These are phyloP conservation scores for Pangasius macronema DNA, from an alignment of 2,797 vertebrate genomes.

Conservation along the genomic window DNA sequence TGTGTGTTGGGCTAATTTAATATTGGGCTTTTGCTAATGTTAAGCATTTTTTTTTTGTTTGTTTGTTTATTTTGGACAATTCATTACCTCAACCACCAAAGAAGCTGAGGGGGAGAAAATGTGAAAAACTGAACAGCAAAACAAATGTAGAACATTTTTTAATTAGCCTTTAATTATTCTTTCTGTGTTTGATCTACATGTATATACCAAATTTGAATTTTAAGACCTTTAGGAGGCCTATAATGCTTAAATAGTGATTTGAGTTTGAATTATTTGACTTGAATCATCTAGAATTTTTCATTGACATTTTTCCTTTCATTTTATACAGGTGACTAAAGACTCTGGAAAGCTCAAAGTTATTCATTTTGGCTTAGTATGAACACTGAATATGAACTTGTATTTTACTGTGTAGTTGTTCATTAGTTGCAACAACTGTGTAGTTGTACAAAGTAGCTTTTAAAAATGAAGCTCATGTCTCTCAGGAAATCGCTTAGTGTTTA, in stretches of 20 bases:
- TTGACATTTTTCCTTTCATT: slow-evolving; percentile 31
- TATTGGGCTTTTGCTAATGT: not conserved
- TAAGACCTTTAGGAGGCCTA: too few relatives aligned
- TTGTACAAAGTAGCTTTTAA: not conserved
- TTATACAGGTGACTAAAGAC: slow-evolving; percentile 70
- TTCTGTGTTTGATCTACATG: too few relatives aligned
- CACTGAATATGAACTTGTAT: not conserved
- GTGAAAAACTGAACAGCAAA: not conserved
- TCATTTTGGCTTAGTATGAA: slow-evolving; percentile 86
- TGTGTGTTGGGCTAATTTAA: not conserved
- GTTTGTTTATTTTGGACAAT: not conserved
- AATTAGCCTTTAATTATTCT: not conserved
- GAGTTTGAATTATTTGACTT: not conserved
- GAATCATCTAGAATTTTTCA: not conserved
- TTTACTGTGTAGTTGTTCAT: not conserved
- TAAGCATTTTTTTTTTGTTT: too few relatives aligned
- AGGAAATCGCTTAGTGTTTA: not conserved
- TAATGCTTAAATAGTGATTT: not conserved
- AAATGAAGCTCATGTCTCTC: not conserved
- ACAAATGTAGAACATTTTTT: not conserved
- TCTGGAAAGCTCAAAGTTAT: slow-evolving; percentile 76
- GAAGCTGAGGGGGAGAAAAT: not conserved
- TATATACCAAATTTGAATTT: not conserved
- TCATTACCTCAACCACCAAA: not conserved
- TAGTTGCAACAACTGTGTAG: not conserved